Conservation (phyloP, 2,888 invertebrate genomes). For the Ormyrus nitidulus region DNA sequence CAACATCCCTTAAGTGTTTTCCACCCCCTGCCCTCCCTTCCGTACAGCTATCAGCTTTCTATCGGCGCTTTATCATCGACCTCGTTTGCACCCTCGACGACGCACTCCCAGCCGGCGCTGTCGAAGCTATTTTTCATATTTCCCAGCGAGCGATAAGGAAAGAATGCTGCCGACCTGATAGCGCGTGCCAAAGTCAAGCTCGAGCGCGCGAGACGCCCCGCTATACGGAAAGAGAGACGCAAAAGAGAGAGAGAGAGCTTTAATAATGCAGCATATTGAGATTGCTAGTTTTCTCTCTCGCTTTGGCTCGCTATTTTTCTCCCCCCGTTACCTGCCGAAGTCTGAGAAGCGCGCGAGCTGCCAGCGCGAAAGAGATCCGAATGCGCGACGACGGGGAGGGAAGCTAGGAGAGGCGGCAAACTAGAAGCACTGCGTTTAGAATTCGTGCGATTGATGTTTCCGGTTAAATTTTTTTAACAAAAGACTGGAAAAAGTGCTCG, state of each 20-base stretch:
- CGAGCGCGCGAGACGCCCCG: neutral
- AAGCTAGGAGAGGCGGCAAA: too few relatives aligned
- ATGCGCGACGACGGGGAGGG: too few relatives aligned
- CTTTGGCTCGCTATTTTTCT: neutral
- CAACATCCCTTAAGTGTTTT: slow-evolving; percentile 30
- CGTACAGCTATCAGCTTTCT: slow-evolving; percentile 27
- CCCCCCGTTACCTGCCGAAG: neutral
- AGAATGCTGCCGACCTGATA: slow-evolving; percentile 18
- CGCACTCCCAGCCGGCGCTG: neutral
- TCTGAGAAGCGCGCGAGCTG: too few relatives aligned
- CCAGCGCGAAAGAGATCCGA: too few relatives aligned
- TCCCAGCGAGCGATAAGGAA: slow-evolving; percentile 38
- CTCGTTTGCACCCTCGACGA: slow-evolving; percentile 45
- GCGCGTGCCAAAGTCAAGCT: slow-evolving; percentile 30
- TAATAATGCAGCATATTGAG: slow-evolving; percentile 72
- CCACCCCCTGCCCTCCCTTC: neutral
- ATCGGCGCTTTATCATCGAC: slow-evolving; percentile 47
- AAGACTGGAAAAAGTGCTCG: too few relatives aligned
- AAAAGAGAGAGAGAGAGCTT: slow-evolving; percentile 51
- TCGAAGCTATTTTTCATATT: slow-evolving; percentile 56
- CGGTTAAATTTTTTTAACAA: too few relatives aligned
- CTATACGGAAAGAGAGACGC: neutral
- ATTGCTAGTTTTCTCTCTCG: slow-evolving; percentile 66
- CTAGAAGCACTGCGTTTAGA: too few relatives aligned
- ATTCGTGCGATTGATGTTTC: too few relatives aligned